Evolutionary conservation across 2,113 vertebrate species (phyloP).

Genomic region (Motacilla alba): DNA sequence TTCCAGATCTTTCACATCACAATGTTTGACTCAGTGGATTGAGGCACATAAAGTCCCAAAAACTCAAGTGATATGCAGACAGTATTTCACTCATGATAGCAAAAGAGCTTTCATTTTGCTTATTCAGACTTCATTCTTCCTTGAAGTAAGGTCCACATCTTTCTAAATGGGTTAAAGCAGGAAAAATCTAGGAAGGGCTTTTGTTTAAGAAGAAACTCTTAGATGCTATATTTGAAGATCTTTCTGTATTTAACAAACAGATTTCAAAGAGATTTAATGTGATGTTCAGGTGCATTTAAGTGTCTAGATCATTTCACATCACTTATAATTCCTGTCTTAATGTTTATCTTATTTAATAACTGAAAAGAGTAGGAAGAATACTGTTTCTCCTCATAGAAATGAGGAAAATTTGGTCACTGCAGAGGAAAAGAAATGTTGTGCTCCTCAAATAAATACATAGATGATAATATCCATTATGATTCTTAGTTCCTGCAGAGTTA

Average conservation of each 20-base stretch:
- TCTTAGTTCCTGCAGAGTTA: not conserved
- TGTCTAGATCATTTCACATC: not conserved
- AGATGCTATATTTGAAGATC: not conserved
- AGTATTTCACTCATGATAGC: conserved; percentile 29
- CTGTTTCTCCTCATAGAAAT: not conserved
- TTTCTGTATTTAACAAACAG: not conserved
- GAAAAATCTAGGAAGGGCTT: not conserved
- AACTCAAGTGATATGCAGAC: not conserved
- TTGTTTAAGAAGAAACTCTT: not conserved
- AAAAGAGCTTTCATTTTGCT: conserved; percentile 32
- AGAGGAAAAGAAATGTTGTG: not conserved
- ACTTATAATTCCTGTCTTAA: not conserved
- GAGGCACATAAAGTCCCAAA: conserved; percentile 22
- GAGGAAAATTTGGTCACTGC: not conserved
- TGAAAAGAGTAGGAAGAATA: not conserved
- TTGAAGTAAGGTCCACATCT: not conserved
- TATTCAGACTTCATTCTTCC: conserved; percentile 16
- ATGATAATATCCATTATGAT: not conserved
- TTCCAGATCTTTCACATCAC: conserved; percentile 1
- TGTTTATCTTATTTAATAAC: not conserved
- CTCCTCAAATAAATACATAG: not conserved
- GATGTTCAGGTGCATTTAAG: not conserved
- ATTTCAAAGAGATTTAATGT: not conserved
- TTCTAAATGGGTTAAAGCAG: not conserved
- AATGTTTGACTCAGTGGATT: conserved; percentile 31